Evolutionary conservation across 2,113 vertebrate species (phyloP).

Genomic region (Rhizomys pruinosus): DNA sequence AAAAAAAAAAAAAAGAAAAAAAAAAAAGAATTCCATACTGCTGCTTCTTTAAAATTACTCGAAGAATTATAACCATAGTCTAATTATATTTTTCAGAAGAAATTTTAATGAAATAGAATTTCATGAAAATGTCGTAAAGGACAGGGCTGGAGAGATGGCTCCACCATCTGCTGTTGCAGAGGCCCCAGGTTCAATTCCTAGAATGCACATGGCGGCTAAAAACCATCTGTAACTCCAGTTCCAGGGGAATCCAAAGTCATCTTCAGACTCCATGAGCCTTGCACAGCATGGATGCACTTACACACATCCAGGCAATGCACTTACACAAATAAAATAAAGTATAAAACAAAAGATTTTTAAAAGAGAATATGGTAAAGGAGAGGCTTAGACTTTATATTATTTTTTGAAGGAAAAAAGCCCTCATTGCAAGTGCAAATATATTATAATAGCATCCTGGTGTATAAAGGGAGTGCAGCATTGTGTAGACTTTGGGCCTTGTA

Average conservation of each 20-base stretch:
- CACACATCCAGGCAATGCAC: too few species aligned
- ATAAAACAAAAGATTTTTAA: too few species aligned
- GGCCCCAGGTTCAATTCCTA: too few species aligned
- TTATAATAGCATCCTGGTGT: neutral
- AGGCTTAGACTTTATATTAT: neutral
- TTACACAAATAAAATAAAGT: too few species aligned
- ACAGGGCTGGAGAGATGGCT: too few species aligned
- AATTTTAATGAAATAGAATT: conserved; percentile 39
- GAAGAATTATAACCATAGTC: neutral
- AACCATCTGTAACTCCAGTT: too few species aligned
- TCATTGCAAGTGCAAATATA: neutral
- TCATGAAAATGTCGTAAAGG: neutral
- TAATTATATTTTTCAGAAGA: conserved; percentile 9
- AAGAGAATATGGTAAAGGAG: neutral
- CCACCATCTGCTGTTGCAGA: too few species aligned
- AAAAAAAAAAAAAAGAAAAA: too few species aligned
- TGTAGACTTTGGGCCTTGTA: neutral
- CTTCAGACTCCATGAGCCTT: too few species aligned
- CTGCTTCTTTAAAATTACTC: neutral
- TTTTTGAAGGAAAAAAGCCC: neutral
- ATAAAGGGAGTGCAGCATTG: neutral
- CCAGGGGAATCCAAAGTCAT: too few species aligned
- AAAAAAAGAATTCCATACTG: neutral
- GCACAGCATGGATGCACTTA: too few species aligned
- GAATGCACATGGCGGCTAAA: too few species aligned